Evolutionary conservation across 2,888 invertebrate species (phyloP), one percentile per base, ranked within the genome.

Genomic region (Coleophora flavipennella): DNA sequence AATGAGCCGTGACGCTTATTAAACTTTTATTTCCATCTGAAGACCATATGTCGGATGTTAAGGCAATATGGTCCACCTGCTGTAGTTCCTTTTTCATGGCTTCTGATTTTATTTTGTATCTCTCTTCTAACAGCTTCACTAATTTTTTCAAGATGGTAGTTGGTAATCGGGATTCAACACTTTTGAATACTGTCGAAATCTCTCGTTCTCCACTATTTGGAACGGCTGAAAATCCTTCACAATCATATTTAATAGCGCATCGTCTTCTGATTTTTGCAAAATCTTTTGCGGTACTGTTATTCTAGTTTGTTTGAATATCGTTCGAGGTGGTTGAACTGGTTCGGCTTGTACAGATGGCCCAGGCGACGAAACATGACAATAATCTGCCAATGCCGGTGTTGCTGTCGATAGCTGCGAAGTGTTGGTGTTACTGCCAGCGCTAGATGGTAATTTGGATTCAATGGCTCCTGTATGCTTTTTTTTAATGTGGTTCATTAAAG

Each of bases 1-100:
- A 35, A 48, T 44, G 42, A 34, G 45, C 42, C 31, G 45, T 48
- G 29, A 48, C 13, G 33, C 41, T 45, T 37, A 45, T 42, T 31
- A 35, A 13, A 34, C 45, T 41, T 41, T 41, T 43, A 39, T 43
- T 41, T 14, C 41, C 38, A 26, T 46, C 43, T 31, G 43, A 41
- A 31, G 43, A 26, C 41, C 46, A 43, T 33, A 45, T 44, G 38
- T 51, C 49, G 33, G 47, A 41, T 38, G 49, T 51, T 14, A 45
- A 40, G 8, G 45, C 40, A 33, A 44, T 39, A 40, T 44, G 39
- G 35, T 26, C 31, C 27, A 42, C 27, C 35, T 44, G 26, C 9
- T 42, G 27, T 41, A 49, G 38, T 31, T 45, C 27, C 14, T 47
- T 34, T 39, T 42, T 45, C 34, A 48, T 28, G 34, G 42, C 37